Evolutionary conservation across 2,113 vertebrate species (phyloP).

Genomic region (Blennius ocellaris): DNA sequence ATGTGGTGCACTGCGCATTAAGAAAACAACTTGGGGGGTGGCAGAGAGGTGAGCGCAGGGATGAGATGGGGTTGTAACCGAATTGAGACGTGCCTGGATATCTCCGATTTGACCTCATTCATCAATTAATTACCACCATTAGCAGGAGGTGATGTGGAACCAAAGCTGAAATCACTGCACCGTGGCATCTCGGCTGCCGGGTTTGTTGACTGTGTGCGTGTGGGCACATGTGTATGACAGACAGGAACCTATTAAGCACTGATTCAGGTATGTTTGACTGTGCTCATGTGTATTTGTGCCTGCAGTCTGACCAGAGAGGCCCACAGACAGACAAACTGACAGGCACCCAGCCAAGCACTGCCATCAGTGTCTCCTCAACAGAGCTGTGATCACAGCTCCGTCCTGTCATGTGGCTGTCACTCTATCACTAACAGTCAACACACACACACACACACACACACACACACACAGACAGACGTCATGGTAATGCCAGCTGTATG

Average conservation of each 20-base stretch:
- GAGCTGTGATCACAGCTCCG: conserved; percentile 73
- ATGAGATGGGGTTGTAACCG: conserved; percentile 72
- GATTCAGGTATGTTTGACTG: conserved; percentile 50
- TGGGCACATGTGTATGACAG: conserved; percentile 53
- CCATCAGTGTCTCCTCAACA: conserved; percentile 63
- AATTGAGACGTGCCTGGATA: conserved; percentile 84
- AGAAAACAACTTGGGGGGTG: conserved; percentile 83
- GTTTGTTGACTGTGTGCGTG: conserved; percentile 65
- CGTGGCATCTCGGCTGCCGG: conserved; percentile 49
- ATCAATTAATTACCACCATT: conserved; percentile 86
- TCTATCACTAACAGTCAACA: conserved; percentile 65
- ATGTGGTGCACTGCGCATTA: conserved; percentile 83
- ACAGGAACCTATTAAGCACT: conserved; percentile 62
- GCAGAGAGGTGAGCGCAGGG: conserved; percentile 65
- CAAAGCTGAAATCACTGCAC: conserved; percentile 77
- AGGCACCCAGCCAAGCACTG: conserved; percentile 65
- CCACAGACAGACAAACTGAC: conserved; percentile 73
- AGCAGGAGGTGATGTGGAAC: conserved; percentile 83
- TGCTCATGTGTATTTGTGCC: conserved; percentile 33
- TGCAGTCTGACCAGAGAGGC: conserved; percentile 51
- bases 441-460: conserved; percentile 6
- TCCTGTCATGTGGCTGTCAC: conserved; percentile 76
- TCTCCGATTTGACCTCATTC: conserved; percentile 86
- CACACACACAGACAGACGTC: conserved; percentile 33
- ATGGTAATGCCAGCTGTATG: conserved; percentile 25